A percentile compares a stretch with the other conserved stretches of the same genome.
Evolutionary conservation across 2,888 invertebrate species (phyloP).

Genomic region (Drosophila paracracens): DNA sequence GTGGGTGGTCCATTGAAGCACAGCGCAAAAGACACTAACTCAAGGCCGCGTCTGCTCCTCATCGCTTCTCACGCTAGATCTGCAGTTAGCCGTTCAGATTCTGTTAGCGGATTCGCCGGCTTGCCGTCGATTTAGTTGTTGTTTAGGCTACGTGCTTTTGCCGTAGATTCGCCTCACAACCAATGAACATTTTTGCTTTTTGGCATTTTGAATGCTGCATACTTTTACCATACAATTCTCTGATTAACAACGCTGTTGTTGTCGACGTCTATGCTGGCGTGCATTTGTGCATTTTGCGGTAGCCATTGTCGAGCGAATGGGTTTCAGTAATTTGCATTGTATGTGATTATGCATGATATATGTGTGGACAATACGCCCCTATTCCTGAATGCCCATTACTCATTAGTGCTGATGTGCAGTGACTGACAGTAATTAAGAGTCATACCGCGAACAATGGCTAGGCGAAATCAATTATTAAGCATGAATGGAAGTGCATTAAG

Average conservation of each 20-base stretch:
- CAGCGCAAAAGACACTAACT: neutral
- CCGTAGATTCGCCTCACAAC: neutral
- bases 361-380: neutral
- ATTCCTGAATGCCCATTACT: neutral
- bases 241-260: neutral
- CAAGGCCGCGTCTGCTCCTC: neutral
- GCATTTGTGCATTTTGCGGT: neutral
- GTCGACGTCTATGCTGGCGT: neutral
- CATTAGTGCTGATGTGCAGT: neutral
- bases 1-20: slow-evolving; percentile 8
- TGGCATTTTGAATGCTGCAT: neutral
- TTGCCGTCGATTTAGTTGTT: neutral
- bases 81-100: neutral
- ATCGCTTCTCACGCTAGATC: neutral
- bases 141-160: neutral
- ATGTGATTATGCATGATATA: neutral
- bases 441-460: neutral
- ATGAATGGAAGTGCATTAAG: neutral
- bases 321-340: neutral
- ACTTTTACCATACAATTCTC: neutral
- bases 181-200: neutral
- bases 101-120: neutral
- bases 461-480: neutral
- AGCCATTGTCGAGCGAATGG: neutral
- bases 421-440: neutral